Evolutionary conservation across 2,113 vertebrate genomes (phyloP), one percentile per base, ranked within the genome.

Genomic region (Ciconia maguari): DNA sequence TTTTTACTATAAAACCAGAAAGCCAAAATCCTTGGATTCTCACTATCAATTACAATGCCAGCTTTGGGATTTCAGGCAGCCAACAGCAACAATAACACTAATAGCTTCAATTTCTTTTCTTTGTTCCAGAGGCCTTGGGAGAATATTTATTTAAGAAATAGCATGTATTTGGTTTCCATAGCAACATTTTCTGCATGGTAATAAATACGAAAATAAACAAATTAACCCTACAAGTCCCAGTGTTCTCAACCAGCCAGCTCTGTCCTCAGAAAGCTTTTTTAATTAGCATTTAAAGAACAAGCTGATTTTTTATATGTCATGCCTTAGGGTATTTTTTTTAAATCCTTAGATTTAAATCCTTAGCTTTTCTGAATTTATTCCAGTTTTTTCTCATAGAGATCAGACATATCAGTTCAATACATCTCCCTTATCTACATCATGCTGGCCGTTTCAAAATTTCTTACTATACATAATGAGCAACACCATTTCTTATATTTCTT

Each of bases 121-220:
- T 64, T 69, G 13, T 90, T 93, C n/a, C 51, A 89, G 42, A 74
- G 34, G 30, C 41, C 32, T 75, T 91, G 14, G 49, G 46, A 89
- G 64, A 66, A 62, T 57, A 76, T 78, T 93, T 84, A 75, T 80
- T 93, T 81, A 81, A 78, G 60, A 94, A 91, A 94, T 38, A 91
- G 41, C 34, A 89, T 61, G 52, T 49, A 90, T 80, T 74, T 80
- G 16, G 62, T 76, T 92, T 86, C 86, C 76, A 87, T 90, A 94
- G 83, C 71, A 86, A 89, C 68, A 49, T 74, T 92, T 93, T 61
- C 61, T 61, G 30, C 41, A 32, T 21, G 16, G 19, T 32, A 83
- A 24, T 44, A 62, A 70, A 75, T 52, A 58, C 6, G 25, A 95
- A 90, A 95, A 66, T 68, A 91, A 86, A 79, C 3, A 85, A 75